phyloP scores from a whole-genome alignment of 2,888 invertebrate species.

The Priocnemis perturbator region DNA sequence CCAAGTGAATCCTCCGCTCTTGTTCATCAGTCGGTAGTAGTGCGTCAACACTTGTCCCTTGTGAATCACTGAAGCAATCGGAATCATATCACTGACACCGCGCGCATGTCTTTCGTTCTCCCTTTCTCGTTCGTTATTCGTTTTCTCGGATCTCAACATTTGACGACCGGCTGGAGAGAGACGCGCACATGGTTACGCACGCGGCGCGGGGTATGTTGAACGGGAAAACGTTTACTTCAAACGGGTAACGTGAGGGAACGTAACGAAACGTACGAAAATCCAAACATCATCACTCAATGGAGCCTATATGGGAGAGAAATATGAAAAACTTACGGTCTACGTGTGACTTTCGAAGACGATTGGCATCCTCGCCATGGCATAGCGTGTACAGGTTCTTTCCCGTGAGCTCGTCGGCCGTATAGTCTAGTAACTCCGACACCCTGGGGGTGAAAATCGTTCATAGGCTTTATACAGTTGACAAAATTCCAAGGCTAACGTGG shows the following conservation, averaged over 20 bases:
- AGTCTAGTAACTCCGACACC: constrained; percentile 94
- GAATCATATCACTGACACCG: constrained; percentile 2
- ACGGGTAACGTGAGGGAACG: background rate
- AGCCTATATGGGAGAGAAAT: too few species aligned
- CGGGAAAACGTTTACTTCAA: background rate
- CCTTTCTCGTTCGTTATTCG: too few species aligned
- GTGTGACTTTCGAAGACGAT: constrained; percentile 95
- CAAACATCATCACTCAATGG: background rate
- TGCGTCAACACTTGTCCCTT: constrained; percentile 98
- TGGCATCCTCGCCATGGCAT: constrained; percentile 97
- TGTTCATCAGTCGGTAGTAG: constrained; percentile 97
- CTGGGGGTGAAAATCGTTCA: constrained; percentile 76
- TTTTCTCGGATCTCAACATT: too few species aligned
- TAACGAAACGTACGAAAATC: background rate
- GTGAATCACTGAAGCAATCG: constrained; percentile 85
- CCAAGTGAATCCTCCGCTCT: constrained; percentile 97
- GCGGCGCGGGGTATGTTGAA: too few species aligned
- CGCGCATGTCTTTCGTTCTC: background rate
- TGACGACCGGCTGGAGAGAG: too few species aligned
- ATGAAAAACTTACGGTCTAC: constrained; percentile 89
- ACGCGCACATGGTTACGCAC: too few species aligned
- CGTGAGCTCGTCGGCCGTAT: constrained; percentile 94
- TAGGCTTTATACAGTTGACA: background rate
- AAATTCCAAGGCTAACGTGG: background rate
- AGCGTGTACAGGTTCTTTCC: constrained; percentile 95